Percentiles rank a stretch among this genome's conserved stretches.
phyloP scores from a whole-genome alignment of 2,797 vertebrate genomes.

The Acipenser transmontanus region DNA sequence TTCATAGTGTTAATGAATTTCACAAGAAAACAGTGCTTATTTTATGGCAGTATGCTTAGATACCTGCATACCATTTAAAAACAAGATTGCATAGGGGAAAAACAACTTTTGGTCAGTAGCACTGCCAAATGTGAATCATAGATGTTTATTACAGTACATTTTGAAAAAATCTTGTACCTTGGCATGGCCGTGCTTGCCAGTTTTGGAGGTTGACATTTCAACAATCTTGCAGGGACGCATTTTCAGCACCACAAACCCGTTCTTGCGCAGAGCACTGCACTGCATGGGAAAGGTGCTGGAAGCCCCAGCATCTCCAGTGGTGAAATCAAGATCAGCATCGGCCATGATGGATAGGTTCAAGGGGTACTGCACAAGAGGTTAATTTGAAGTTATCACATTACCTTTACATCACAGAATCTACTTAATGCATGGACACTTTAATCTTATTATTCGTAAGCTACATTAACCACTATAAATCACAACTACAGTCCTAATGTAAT shows the following conservation, averaged over 20 bases:
- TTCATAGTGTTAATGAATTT: too few relatives aligned
- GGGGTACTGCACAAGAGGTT: conserved; percentile 40
- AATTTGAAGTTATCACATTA: not conserved
- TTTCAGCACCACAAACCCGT: conserved; percentile 85
- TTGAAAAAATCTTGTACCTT: conserved; percentile 63
- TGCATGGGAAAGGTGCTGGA: conserved; percentile 83
- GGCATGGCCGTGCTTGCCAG: conserved; percentile 92
- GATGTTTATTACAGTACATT: too few relatives aligned
- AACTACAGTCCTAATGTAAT: too few relatives aligned
- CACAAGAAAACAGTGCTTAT: too few relatives aligned
- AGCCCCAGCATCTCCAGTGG: conserved; percentile 81
- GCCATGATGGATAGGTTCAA: conserved; percentile 72
- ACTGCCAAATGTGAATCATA: too few relatives aligned
- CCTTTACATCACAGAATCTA: conserved; percentile 5
- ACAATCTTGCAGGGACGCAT: conserved; percentile 88
- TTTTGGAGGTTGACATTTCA: conserved; percentile 94
- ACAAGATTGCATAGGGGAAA: too few relatives aligned
- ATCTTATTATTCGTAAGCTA: too few relatives aligned
- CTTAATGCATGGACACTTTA: too few relatives aligned
- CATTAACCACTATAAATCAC: too few relatives aligned
- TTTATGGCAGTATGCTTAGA: too few relatives aligned
- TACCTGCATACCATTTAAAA: too few relatives aligned
- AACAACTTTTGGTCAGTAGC: too few relatives aligned
- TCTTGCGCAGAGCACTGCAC: conserved; percentile 92
- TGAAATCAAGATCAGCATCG: conserved; percentile 85